These are phyloP conservation scores for Tipula helvola DNA, from an alignment of 2,888 invertebrate genomes.

Conservation along the genomic window DNA sequence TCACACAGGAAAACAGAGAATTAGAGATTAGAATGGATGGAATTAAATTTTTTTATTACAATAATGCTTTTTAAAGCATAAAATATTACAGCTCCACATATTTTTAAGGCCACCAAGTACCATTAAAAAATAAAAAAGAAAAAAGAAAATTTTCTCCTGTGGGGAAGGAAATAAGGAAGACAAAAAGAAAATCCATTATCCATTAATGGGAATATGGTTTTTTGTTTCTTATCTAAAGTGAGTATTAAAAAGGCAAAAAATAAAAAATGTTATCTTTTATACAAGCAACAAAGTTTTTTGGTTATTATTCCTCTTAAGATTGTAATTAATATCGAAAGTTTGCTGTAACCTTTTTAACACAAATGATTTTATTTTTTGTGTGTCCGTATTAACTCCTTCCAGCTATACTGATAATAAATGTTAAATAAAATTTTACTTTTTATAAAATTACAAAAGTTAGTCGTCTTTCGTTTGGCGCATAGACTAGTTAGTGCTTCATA, in stretches of 20 bases:
- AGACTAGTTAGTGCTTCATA: neutral
- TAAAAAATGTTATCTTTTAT: neutral
- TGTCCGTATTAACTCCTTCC: neutral
- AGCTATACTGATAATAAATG: neutral
- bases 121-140: neutral
- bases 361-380: neutral
- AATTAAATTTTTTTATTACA: too few species aligned
- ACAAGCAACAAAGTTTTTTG: neutral
- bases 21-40: too few species aligned
- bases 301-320: neutral
- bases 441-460: neutral
- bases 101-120: neutral
- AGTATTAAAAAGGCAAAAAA: neutral
- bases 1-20: too few species aligned
- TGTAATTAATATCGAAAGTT: neutral
- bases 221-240: neutral
- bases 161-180: neutral
- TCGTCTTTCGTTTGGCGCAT: neutral
- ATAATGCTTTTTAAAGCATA: too few species aligned
- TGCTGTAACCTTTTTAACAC: neutral
- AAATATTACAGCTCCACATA: too few species aligned
- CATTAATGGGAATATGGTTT: neutral
- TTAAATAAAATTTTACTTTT: neutral
- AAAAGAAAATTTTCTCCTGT: neutral
- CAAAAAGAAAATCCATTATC: neutral